Evolutionary conservation across 2,797 vertebrate species (phyloP), one percentile per base, ranked within the genome.

Genomic region (Propithecus deckenii): DNA sequence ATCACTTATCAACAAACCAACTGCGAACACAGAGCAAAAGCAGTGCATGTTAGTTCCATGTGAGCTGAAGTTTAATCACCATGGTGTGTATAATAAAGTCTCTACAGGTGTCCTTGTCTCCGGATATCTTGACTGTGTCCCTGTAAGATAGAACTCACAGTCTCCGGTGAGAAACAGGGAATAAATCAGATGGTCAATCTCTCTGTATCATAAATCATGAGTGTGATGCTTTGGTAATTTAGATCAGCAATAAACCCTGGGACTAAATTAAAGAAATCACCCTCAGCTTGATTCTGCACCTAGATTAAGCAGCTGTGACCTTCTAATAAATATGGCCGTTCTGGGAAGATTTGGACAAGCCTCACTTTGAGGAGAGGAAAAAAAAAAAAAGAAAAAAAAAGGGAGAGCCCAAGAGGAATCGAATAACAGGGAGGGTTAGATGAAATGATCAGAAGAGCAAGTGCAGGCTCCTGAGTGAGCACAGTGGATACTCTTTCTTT

Each of bases 131-230:
- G 55, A 88, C 72, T 79, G 48, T 71, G 52, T 71, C 94, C 80
- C 92, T 95, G 0, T 88, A 55, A 97, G 81, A 69, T 75, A 61
- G 83, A 96, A 96, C 46, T 96, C 90, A 94, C 48, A 86, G 67
- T 65, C 50, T 81, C n/a, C 5, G 2, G 72, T 95, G 55, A 94
- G 57, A 72, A 96, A 92, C 17, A 46, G 78, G 41, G 8, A 78
- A 94, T 97, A 95, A 97, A 97, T 97, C 95, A 97, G 80, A 71
- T 89, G 41, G 55, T 95, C 93, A 95, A 3, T 95, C 86, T 91
- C 93, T 85, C 75, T 78, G 89, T 52, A 59, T 86, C 30, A 75
- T 95, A 97, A 96, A 96, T 97, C 89, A 61, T 5, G 17, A 91
- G 15, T 79, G 91, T 92, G 91, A 85, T 14, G 32, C 25, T 87